Percentiles rank a stretch among this genome's conserved stretches.
phyloP scores from a whole-genome alignment of 2,797 vertebrate genomes.

The Mastacembelus armatus region DNA sequence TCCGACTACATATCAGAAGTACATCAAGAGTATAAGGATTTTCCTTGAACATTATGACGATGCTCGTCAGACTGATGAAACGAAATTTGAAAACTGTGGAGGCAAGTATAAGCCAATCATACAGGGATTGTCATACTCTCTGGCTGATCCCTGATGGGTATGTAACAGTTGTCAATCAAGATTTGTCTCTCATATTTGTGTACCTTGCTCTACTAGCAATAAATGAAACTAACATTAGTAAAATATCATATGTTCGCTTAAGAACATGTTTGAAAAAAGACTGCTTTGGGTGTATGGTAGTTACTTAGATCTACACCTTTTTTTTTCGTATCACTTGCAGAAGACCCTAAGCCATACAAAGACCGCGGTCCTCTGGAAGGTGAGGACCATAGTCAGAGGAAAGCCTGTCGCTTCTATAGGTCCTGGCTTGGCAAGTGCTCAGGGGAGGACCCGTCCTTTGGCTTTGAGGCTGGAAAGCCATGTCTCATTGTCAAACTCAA shows the following conservation, averaged over 20 bases:
- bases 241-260: not conserved
- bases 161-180: not conserved
- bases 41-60: constrained; percentile 82
- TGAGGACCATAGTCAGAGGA: constrained; percentile 61
- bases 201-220: not conserved
- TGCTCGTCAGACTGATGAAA: constrained; percentile 48
- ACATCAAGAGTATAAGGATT: constrained; percentile 60
- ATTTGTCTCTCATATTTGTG: not conserved
- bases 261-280: no score
- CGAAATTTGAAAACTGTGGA: constrained; percentile 85
- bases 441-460: constrained; percentile 81
- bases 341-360: constrained; percentile 40
- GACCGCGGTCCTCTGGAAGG: constrained; percentile 79
- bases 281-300: not conserved
- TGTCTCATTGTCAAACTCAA: constrained; percentile 96
- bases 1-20: constrained; percentile 34
- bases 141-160: constrained; percentile 20
- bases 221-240: no score
- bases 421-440: constrained; percentile 87
- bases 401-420: constrained; percentile 87
- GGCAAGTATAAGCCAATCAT: constrained; percentile 75
- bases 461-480: constrained; percentile 89
- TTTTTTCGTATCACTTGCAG: constrained; percentile 69
- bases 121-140: constrained; percentile 9
- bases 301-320: not conserved